phyloP scores from a whole-genome alignment of 2,797 vertebrate species.

The Parotocinclus haroldoi region DNA sequence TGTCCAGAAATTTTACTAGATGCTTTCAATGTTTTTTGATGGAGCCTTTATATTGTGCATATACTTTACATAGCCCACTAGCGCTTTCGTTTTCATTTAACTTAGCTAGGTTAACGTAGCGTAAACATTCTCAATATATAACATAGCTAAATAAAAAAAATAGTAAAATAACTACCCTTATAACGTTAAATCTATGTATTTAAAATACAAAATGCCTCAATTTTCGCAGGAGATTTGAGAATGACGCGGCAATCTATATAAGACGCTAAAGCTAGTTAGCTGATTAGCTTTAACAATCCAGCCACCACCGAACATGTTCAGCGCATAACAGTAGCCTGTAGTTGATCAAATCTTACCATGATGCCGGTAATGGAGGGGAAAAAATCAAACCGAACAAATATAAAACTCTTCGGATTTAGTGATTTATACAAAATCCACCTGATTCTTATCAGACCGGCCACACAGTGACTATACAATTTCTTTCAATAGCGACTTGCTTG shows the following conservation, averaged over 20 bases:
- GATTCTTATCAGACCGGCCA: not conserved
- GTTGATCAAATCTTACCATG: slow-evolving; percentile 61
- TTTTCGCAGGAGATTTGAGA: not conserved
- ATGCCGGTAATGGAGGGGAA: slow-evolving; percentile 29
- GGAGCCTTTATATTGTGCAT: too few relatives aligned
- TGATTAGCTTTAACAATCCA: not conserved
- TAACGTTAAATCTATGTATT: not conserved
- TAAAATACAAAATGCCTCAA: not conserved
- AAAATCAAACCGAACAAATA: not conserved
- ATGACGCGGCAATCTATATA: not conserved
- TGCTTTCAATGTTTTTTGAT: too few relatives aligned
- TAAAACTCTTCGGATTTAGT: too few relatives aligned
- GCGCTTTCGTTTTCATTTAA: too few relatives aligned
- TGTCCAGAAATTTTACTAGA: too few relatives aligned
- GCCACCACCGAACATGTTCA: not conserved
- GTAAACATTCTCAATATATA: too few relatives aligned
- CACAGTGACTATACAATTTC: slow-evolving; percentile 74
- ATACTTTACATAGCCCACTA: too few relatives aligned
- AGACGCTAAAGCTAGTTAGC: not conserved
- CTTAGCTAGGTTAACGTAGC: too few relatives aligned
- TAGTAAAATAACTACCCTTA: not conserved
- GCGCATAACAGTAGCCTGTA: not conserved
- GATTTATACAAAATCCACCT: not conserved
- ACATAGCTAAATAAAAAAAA: not conserved
- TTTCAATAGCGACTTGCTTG: not conserved